Evolutionary conservation across 2,888 invertebrate genomes (phyloP).

Genomic region (Lapara coniferarum): DNA sequence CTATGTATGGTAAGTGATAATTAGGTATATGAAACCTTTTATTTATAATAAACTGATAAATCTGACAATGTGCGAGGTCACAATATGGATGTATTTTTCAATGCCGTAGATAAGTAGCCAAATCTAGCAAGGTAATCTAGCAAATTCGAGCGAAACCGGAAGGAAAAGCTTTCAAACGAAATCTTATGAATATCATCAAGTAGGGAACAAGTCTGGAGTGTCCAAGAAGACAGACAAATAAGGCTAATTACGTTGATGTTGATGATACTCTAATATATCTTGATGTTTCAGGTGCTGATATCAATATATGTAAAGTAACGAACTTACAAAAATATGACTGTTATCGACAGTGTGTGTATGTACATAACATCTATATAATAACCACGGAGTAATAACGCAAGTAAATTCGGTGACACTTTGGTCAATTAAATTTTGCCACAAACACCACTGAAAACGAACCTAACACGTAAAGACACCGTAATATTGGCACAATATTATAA

Average conservation of each 20-base stretch:
- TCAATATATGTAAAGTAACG: neutral
- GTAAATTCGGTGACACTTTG: neutral
- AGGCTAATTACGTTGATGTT: neutral
- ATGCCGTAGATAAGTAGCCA: neutral
- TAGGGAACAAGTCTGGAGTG: neutral
- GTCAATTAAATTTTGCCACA: neutral
- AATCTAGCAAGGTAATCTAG: neutral
- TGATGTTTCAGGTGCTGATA: neutral
- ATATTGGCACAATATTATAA: neutral
- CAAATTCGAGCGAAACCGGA: neutral
- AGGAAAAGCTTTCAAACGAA: neutral
- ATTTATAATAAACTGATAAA: neutral
- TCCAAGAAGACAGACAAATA: neutral
- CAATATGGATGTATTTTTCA: neutral
- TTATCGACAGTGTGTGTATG: neutral
- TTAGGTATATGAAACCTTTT: too few relatives aligned
- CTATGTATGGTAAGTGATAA: too few relatives aligned
- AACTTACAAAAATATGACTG: neutral
- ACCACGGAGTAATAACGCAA: neutral
- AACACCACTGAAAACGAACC: neutral
- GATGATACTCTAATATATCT: neutral
- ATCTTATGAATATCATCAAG: neutral
- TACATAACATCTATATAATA: neutral
- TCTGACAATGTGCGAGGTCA: neutral
- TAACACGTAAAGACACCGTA: neutral